Evolutionary conservation across 2,888 invertebrate species (phyloP).

Genomic region (Morinoia aosen): DNA sequence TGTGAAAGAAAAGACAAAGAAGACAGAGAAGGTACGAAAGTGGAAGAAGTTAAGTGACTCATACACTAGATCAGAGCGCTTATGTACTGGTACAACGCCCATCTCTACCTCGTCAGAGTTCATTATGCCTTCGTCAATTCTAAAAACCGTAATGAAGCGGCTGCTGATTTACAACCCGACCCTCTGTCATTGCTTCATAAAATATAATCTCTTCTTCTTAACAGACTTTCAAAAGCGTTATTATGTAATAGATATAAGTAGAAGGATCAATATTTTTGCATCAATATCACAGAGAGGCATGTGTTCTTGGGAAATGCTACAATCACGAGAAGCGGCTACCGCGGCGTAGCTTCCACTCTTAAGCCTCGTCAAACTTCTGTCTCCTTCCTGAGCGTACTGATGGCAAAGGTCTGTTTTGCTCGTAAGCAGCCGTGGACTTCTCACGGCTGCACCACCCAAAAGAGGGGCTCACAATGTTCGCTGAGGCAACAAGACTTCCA

Average conservation of each 20-base stretch:
- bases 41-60: not conserved
- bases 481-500: not conserved
- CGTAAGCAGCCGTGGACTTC: slow-evolving; percentile 9
- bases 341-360: not conserved
- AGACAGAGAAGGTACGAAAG: no score
- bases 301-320: not conserved
- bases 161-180: not conserved
- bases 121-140: not conserved
- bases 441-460: not conserved
- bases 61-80: not conserved
- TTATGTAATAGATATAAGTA: not conserved
- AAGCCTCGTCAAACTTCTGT: not conserved
- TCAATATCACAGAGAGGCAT: not conserved
- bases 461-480: not conserved
- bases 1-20: no score
- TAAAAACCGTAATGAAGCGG: no score
- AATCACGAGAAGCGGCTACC: not conserved
- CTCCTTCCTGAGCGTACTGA: not conserved
- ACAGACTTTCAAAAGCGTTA: not conserved
- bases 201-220: not conserved
- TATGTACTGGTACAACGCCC: not conserved
- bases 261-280: not conserved
- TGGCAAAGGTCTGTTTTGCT: not conserved
- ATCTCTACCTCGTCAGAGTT: not conserved
- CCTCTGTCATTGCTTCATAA: not conserved